These are phyloP conservation scores for Pelmatolapia mariae DNA, from an alignment of 2,113 vertebrate genomes.

Conservation along the genomic window DNA sequence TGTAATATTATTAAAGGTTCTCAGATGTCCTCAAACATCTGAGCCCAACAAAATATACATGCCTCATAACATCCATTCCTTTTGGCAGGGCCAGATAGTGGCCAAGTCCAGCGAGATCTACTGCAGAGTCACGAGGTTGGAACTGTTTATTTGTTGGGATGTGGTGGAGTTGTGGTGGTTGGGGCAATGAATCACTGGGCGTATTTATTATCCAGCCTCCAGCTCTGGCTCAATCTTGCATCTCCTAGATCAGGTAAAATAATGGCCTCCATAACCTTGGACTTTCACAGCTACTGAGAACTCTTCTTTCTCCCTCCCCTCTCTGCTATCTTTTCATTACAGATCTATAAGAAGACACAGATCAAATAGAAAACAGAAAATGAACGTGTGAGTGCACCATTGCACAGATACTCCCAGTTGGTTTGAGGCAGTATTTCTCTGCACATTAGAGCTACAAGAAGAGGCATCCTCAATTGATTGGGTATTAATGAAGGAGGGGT, in stretches of 20 bases:
- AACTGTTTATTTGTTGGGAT: slow-evolving; percentile 41
- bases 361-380: slow-evolving; percentile 10
- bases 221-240: slow-evolving; percentile 44
- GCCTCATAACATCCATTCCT: slow-evolving; percentile 11
- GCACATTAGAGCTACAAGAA: slow-evolving; percentile 28
- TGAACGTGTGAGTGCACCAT: neutral
- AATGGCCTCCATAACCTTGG: slow-evolving; percentile 63
- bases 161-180: neutral
- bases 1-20: slow-evolving; percentile 56
- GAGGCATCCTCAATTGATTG: slow-evolving; percentile 56
- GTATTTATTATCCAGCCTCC: slow-evolving; percentile 57
- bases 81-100: slow-evolving; percentile 28
- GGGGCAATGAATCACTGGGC: slow-evolving; percentile 34
- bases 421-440: slow-evolving; percentile 32
- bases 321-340: slow-evolving; percentile 49
- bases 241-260: slow-evolving; percentile 52
- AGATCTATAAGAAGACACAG: neutral
- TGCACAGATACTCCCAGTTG: neutral
- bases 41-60: slow-evolving; percentile 25
- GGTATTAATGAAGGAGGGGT: slow-evolving; percentile 54
- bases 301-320: neutral
- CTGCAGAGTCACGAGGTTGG: neutral
- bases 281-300: slow-evolving; percentile 7
- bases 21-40: slow-evolving; percentile 31
- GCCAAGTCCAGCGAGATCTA: slow-evolving; percentile 31